Evolutionary conservation across 2,797 vertebrate genomes (phyloP).

Genomic region (Spea hammondii): DNA sequence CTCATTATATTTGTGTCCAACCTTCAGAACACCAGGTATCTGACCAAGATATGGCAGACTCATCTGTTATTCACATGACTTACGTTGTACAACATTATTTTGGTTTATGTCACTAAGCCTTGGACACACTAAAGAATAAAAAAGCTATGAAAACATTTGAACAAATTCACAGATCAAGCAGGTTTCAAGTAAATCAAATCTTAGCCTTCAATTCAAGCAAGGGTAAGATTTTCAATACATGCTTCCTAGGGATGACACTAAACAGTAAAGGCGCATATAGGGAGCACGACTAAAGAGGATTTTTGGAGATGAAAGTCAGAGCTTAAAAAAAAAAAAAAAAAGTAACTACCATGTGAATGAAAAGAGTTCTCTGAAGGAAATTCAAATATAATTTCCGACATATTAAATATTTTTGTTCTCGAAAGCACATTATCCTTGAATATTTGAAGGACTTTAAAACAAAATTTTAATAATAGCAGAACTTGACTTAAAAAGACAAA

Average conservation of each 20-base stretch:
- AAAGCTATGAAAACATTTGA: too few relatives aligned
- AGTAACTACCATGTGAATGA: constrained; percentile 1
- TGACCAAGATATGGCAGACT: too few relatives aligned
- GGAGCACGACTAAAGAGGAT: constrained; percentile 19
- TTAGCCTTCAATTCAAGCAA: background rate
- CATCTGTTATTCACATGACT: too few relatives aligned
- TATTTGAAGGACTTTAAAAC: constrained; percentile 20
- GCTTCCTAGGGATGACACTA: constrained; percentile 14
- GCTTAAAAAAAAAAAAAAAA: constrained; percentile 22
- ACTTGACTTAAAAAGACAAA: background rate
- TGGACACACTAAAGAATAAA: too few relatives aligned
- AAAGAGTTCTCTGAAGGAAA: constrained; percentile 16
- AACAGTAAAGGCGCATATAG: constrained; percentile 28
- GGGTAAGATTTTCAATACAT: constrained; percentile 10
- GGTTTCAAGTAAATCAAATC: constrained; percentile 13
- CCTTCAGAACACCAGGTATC: too few relatives aligned
- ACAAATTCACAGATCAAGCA: too few relatives aligned
- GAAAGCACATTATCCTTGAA: constrained; percentile 24
- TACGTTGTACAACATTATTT: too few relatives aligned
- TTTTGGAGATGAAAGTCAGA: constrained; percentile 34
- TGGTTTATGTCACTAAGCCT: too few relatives aligned
- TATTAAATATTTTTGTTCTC: constrained; percentile 12
- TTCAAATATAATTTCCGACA: constrained; percentile 12
- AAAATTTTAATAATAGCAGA: constrained; percentile 13
- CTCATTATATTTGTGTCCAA: too few relatives aligned